These are phyloP conservation scores for Diadumene lineata DNA, from an alignment of 92 coral and sea anemone genomes.

Conservation along the genomic window DNA sequence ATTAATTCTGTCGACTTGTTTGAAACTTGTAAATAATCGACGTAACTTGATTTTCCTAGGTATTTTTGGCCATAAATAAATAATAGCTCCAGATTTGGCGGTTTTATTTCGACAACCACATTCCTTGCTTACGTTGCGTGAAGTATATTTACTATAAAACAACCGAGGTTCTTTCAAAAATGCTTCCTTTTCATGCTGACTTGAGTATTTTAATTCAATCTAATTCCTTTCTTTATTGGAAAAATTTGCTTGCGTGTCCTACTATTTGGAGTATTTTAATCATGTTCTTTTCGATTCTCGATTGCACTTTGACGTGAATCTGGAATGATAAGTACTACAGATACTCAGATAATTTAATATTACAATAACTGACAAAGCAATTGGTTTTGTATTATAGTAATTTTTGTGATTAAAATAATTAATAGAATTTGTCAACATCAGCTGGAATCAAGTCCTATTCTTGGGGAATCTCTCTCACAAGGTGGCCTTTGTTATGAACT, in stretches of 20 bases:
- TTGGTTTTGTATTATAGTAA: too few relatives aligned
- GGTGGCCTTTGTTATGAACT: too few relatives aligned
- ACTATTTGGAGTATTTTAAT: too few relatives aligned
- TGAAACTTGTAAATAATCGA: slow-evolving; percentile 13
- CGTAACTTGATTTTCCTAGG: slow-evolving; percentile 9
- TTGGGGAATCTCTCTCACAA: too few relatives aligned
- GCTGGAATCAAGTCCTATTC: too few relatives aligned
- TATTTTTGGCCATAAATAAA: slow-evolving; percentile 28
- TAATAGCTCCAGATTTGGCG: slow-evolving; percentile 9
- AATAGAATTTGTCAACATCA: too few relatives aligned
- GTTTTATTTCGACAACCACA: slow-evolving; percentile 1
- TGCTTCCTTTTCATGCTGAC: not conserved
- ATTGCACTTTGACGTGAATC: too few relatives aligned
- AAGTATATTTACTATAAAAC: not conserved
- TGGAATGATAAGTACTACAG: too few relatives aligned
- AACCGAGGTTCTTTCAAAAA: not conserved
- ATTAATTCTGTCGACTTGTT: slow-evolving; percentile 10
- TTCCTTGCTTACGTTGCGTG: not conserved
- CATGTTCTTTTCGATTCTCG: not conserved
- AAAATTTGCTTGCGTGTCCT: not conserved
- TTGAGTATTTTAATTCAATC: not conserved
- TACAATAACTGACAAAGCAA: too few relatives aligned
- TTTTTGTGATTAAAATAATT: too few relatives aligned
- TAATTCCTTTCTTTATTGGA: not conserved
- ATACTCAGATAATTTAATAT: too few relatives aligned